Conservation (phyloP, 2,113 vertebrate genomes). For the Edolisoma coerulescens region DNA sequence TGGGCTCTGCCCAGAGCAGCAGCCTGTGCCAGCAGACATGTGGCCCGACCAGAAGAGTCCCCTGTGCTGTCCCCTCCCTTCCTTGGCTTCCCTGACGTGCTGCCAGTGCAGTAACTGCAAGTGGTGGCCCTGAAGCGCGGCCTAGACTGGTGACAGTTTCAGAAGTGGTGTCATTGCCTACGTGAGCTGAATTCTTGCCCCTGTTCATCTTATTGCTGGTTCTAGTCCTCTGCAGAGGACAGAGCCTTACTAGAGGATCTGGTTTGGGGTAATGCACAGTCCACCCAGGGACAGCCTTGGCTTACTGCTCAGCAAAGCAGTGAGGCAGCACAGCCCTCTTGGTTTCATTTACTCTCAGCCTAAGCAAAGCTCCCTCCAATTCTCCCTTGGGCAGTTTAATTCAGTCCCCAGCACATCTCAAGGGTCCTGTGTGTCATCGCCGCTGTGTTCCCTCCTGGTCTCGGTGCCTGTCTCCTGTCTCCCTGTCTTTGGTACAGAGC, state of each 20-base stretch:
- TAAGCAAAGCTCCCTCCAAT: not conserved
- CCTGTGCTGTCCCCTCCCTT: not conserved
- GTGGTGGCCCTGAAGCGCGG: fast-evolving
- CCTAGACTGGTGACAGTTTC: not conserved
- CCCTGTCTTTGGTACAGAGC: not conserved
- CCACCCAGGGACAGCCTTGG: not conserved
- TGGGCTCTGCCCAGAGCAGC: not conserved
- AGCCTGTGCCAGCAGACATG: not conserved
- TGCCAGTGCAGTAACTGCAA: not conserved
- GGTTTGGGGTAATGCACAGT: not conserved
- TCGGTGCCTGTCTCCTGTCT: not conserved
- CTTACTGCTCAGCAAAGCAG: not conserved
- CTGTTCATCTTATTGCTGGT: not conserved
- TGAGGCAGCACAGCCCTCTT: not conserved
- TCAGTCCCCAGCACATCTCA: not conserved
- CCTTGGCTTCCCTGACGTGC: not conserved
- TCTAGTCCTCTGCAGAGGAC: not conserved
- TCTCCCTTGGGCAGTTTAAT: not conserved
- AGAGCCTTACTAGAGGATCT: not conserved
- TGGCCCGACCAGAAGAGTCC: not conserved
- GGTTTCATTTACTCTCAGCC: not conserved
- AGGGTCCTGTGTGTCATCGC: not conserved
- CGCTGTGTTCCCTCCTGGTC: not conserved
- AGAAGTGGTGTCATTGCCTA: not conserved
- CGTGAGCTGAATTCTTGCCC: not conserved